These are phyloP conservation scores for Cydia splendana DNA, from an alignment of 1,140 invertebrate genomes.

Conservation along the genomic window DNA sequence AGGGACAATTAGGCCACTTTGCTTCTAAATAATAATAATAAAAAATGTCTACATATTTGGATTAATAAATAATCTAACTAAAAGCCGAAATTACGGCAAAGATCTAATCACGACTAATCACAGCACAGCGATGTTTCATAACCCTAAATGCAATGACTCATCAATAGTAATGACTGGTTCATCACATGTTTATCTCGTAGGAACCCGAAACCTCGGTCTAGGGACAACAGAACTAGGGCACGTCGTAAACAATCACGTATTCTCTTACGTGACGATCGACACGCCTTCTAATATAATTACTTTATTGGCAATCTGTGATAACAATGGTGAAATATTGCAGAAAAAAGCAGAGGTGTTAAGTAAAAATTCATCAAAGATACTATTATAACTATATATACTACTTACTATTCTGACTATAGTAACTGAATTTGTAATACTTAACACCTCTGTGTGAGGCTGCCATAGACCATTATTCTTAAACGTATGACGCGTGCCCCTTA, in stretches of 20 bases:
- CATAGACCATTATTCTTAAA: no score
- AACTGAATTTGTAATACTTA: no score
- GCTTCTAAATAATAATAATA: no score
- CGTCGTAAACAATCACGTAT: constrained; percentile 1
- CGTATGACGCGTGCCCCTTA: no score
- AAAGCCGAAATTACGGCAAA: no score
- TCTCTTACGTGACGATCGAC: not conserved
- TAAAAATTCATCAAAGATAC: no score
- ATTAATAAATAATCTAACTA: no score
- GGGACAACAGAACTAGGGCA: constrained; percentile 2
- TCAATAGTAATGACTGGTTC: not conserved
- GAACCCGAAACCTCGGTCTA: constrained; percentile 1
- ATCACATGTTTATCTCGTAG: not conserved
- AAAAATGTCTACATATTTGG: no score
- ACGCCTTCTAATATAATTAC: not conserved
- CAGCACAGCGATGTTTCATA: not conserved
- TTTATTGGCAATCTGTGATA: constrained; percentile 15
- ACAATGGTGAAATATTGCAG: not conserved
- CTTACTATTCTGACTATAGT: no score
- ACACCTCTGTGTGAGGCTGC: no score
- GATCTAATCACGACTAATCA: not conserved
- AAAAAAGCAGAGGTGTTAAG: no score
- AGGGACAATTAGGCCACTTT: not conserved
- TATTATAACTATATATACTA: no score
- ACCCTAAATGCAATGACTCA: not conserved